Evolutionary conservation across 2,113 vertebrate species (phyloP).

Genomic region (Semnornis frantzii): DNA sequence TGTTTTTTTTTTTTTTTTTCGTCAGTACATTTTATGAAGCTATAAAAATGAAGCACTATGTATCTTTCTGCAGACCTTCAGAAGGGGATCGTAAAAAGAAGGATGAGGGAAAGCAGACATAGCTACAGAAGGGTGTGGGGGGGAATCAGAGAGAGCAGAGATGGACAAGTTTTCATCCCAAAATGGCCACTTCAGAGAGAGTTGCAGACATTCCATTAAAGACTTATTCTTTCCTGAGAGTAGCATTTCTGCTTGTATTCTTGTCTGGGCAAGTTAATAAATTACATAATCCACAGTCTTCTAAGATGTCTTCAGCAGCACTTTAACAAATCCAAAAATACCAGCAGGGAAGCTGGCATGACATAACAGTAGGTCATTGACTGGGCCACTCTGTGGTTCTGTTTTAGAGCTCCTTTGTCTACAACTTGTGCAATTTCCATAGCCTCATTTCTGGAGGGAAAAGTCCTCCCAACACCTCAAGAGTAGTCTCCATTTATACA

Average conservation of each 20-base stretch:
- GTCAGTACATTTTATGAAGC: constrained; percentile 59
- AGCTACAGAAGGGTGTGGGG: not conserved
- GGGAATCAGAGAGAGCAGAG: not conserved
- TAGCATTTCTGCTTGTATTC: not conserved
- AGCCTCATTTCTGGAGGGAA: not conserved
- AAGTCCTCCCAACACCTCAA: not conserved
- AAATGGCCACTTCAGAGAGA: not conserved
- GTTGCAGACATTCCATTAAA: not conserved
- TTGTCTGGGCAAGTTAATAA: not conserved
- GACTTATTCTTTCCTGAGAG: not conserved
- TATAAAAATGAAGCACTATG: constrained; percentile 49
- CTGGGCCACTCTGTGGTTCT: not conserved
- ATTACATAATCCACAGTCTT: not conserved
- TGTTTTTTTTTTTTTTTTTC: not conserved
- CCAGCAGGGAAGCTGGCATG: not conserved
- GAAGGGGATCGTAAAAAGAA: constrained; percentile 30
- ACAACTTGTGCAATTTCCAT: not conserved
- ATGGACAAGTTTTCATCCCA: not conserved
- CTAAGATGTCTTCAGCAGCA: not conserved
- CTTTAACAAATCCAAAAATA: not conserved
- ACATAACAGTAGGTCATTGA: not conserved
- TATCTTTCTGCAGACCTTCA: not conserved
- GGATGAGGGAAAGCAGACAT: constrained; percentile 32
- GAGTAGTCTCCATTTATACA: not conserved
- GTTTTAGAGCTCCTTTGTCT: not conserved